phyloP scores from a whole-genome alignment of 2,797 vertebrate species.

The Acanthis flammea region DNA sequence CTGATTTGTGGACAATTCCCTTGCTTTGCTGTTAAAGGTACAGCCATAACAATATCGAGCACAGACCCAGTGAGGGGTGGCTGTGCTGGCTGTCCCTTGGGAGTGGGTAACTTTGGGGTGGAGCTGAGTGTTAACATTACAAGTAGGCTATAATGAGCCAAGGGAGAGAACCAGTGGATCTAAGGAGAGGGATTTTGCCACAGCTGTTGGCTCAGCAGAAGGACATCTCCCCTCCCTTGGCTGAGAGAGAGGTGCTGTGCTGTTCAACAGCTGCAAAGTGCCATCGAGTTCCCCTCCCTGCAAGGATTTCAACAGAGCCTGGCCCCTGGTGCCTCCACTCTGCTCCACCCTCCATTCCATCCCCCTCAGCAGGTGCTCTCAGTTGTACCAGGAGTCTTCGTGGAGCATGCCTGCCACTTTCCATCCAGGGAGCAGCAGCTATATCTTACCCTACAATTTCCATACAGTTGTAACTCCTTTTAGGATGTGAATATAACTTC shows the following conservation, averaged over 20 bases:
- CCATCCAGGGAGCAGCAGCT: not conserved
- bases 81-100: not conserved
- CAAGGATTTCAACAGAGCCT: not conserved
- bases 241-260: not conserved
- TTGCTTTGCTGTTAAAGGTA: not conserved
- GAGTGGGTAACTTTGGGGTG: not conserved
- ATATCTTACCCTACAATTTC: not conserved
- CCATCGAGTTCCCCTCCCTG: not conserved
- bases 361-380: not conserved
- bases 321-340: not conserved
- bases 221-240: not conserved
- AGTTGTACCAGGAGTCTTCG: no score
- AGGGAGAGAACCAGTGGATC: not conserved
- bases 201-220: not conserved
- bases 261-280: not conserved
- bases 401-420: not conserved
- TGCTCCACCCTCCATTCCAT: not conserved
- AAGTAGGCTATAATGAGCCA: not conserved
- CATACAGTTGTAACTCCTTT: not conserved
- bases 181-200: not conserved
- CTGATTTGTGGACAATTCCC: not conserved
- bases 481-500: not conserved
- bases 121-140: not conserved
- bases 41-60: not conserved
- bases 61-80: no score